Base-by-base conservation (phyloP, 2,888 invertebrate genomes). In the Blastobasis lacticolella region DNA sequence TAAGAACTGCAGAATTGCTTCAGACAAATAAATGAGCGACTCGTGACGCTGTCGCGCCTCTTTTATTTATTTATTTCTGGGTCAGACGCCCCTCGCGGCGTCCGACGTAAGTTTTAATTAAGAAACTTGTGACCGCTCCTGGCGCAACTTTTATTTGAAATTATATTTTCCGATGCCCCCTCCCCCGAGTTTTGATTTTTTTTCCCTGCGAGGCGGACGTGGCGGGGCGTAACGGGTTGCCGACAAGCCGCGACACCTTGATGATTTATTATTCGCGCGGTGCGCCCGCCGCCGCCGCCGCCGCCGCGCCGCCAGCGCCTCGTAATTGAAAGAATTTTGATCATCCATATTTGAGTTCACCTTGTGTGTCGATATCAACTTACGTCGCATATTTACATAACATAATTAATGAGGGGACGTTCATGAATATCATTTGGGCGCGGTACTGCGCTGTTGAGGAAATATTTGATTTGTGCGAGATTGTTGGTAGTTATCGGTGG, bases 91-190 rank as follows among this genome's bases (percentile, higher is more conserved):
- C 79, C 77, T 79, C 71, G 76, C 79, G 73, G 77, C 78, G 78
- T 76, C 80, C 75, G 73, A 84, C 82, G 75, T 87, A 89, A 89
- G 88, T 89, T 89, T 89, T 89, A 88, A 89, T 88, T 88, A 89
- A 88, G 87, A 88, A 89, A 89, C 88, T 88, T 89, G 87, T 80
- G 86, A 83, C 85, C 81, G 84, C 77, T 73, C 74, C 71, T 67
- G 71, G 75, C 78, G 81, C 69, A 81, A 87, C 81, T 87, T 87
- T 85, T 85, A 85, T 86, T 87, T 85, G 74, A 84, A 85, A 87
- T 86, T 85, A 85, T 87, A 85, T 86, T 86, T 85, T 81, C 78
- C 76, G 78, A 81, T 78, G 79, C 76, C 10, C 75, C 71, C 73
- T 75, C 10, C 75, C 71, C 73, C 77, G 43, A 42, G 73, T 78